These are phyloP conservation scores for Pachydiplax longipennis DNA, from an alignment of 2,888 invertebrate genomes.

Conservation along the genomic window DNA sequence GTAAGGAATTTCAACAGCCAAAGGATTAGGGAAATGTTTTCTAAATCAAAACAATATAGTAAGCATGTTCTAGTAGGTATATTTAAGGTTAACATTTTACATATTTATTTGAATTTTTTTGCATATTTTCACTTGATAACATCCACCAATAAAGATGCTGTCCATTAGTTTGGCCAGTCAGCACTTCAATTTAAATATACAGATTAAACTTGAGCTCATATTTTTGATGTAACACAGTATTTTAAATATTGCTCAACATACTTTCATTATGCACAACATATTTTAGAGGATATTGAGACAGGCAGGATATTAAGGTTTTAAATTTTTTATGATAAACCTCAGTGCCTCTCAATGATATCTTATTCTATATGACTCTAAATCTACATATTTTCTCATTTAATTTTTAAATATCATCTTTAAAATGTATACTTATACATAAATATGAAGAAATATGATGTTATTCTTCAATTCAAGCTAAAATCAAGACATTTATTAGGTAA, in stretches of 20 bases:
- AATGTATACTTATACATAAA: neutral
- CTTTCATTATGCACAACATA: neutral
- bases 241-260: constrained; percentile 30
- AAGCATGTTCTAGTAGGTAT: too few relatives aligned
- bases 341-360: constrained; percentile 6
- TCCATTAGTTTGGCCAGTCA: neutral
- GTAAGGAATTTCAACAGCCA: too few relatives aligned
- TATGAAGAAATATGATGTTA: neutral
- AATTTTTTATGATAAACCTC: constrained; percentile 6
- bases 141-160: neutral
- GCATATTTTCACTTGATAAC: neutral
- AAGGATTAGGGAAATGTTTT: too few relatives aligned
- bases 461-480: neutral
- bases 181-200: neutral
- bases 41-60: too few relatives aligned
- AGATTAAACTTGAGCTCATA: neutral
- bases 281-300: neutral
- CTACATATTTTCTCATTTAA: neutral
- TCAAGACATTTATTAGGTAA: neutral
- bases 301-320: neutral
- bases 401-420: neutral
- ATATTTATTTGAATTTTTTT: neutral
- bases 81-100: too few relatives aligned
- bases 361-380: neutral
- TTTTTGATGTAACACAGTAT: constrained; percentile 30